Base-by-base conservation (phyloP, 2,888 invertebrate genomes). In the Polydrusus pterygomalis region DNA sequence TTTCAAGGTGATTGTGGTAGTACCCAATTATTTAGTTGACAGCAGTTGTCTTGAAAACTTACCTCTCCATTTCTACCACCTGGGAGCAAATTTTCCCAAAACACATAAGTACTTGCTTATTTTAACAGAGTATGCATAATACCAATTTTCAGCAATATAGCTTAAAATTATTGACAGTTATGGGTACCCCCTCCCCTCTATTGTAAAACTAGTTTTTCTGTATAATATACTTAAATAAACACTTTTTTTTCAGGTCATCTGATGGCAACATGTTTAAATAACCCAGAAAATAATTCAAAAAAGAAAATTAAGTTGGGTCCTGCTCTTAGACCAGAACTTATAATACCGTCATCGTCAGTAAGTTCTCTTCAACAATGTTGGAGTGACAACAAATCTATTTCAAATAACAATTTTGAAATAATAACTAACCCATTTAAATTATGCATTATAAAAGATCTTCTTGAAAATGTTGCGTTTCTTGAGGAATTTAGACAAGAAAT, bases 341-440 rank as follows among this genome's bases (percentile, higher is more conserved):
- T 70, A 5, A 56, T 77, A 18, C 72, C 80, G 10, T 54, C 75
- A 10, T 82, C 75, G 9, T 82, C 83, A 54, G 75, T 81, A 58
- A 77, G 81, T 40, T 65, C 81, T 65, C 81, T 87, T 43, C 81
- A 83, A 77, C 63, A 78, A 9, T 75, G 89, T 80, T 93, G 92
- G 92, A 86, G 84, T 20, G 88, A 88, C 25, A 82, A 83, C 2
- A 88, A 86, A 64, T 86, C 89, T 15, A 81, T 89, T 3, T 84
- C 84, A 30, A 85, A 81, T 51, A 83, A 88, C 0, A 87, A 89
- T 58, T 83, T 91, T 0, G 90, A 90, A 62, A 79, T 95, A 0
- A 91, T 91, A 45, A 86, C 88, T 1, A 88, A 91, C 18, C 95
- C 95, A 0, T 95, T 93, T 87, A 90, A 92, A 81, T 87, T 93